These are phyloP conservation scores for Periophthalmus magnuspinnatus DNA, from an alignment of 2,797 vertebrate species.

Conservation along the genomic window DNA sequence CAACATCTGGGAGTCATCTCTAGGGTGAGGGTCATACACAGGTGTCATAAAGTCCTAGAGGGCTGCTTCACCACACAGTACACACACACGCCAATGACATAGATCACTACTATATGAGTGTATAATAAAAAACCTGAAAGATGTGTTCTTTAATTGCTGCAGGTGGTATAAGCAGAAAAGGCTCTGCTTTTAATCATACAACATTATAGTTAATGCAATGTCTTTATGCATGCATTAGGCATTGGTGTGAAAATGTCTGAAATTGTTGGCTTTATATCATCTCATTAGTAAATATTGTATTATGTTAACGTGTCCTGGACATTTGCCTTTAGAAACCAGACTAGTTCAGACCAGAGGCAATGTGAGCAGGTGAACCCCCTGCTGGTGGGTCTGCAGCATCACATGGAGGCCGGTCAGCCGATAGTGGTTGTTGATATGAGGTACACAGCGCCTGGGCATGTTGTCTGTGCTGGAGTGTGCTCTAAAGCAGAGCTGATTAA, in stretches of 20 bases:
- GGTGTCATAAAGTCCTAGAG: neutral
- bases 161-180: neutral
- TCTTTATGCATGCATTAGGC: neutral
- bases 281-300: neutral
- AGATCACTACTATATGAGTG: neutral
- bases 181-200: neutral
- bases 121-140: slow-evolving; percentile 9
- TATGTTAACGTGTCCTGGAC: slow-evolving; percentile 29
- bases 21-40: slow-evolving; percentile 64
- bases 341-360: slow-evolving; percentile 59
- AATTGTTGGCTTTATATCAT: neutral
- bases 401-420: slow-evolving; percentile 63
- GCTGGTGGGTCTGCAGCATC: slow-evolving; percentile 70
- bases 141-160: neutral
- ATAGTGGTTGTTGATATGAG: slow-evolving; percentile 61
- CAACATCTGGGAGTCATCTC: slow-evolving; percentile 78
- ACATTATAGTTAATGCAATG: neutral
- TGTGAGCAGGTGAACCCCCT: slow-evolving; percentile 74
- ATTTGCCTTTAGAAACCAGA: slow-evolving; percentile 53
- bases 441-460: slow-evolving; percentile 61
- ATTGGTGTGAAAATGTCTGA: neutral
- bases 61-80: neutral
- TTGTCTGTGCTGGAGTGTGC: slow-evolving; percentile 19
- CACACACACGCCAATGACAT: neutral
- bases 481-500: slow-evolving; percentile 13